Evolutionary conservation across 2,888 invertebrate species (phyloP), one percentile per base, ranked within the genome.

Genomic region (Nebria salina): DNA sequence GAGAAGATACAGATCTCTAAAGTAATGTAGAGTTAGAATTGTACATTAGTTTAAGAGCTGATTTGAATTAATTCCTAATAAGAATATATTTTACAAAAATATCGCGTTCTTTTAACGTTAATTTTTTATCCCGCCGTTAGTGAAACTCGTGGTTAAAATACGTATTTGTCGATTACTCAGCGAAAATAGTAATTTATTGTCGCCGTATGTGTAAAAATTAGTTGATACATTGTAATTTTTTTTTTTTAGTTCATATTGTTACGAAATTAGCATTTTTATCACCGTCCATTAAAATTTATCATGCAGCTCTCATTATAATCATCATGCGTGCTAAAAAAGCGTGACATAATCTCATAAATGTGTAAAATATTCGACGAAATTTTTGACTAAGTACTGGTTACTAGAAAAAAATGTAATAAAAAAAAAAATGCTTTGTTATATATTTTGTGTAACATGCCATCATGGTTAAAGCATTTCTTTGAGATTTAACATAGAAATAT

Each of bases 331-430:
- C 54, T 79, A 75, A 79, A 79, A 79, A 75, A 74, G 79, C 79
- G 80, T 80, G 80, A 80, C 75, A 80, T 25, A 75, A 75, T 80
- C 70, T 75, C 75, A 80, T 80, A 80, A 80, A 75, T 80, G 80
- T 75, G 75, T 68, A 64, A 70, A 80, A 80, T 75, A 75, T 80
- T 80, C 80, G 66, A 80, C 75, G 75, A 80, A 80, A 80, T 68
- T 80, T 80, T 79, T 65, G 74, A 68, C 68, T 78, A 78, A 70
- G 70, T 70, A 70, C 70, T n/a, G 70, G 70, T 70, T 70, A 70
- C 65, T 65, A 26, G 65, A 78, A 78, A 78, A 20, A 77, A 78
- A 65, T 72, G 42, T 65, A 64, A 64, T 78, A 78, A 73, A 78
- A 73, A 78, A 72, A 64, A 26, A 26, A 34, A 1, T 65, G 65